A percentile compares a stretch with the other conserved stretches of the same genome.
Conservation (phyloP, 2,797 vertebrate genomes). For the Tinamus major region DNA sequence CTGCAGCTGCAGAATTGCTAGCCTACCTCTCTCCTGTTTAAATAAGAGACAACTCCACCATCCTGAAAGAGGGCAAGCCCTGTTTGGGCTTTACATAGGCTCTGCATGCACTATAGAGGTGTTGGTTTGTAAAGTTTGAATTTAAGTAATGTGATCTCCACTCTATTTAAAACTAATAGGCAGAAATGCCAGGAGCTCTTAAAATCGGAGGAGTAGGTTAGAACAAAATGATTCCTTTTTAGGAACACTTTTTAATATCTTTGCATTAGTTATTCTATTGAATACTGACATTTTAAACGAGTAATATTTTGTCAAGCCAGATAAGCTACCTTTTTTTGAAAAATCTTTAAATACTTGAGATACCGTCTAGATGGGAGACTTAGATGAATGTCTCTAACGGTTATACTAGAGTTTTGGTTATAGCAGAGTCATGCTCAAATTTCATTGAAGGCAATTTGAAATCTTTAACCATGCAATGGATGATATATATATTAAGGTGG, state of each 20-base stretch:
- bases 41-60: not conserved
- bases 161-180: not conserved
- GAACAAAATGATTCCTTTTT: not conserved
- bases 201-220: not conserved
- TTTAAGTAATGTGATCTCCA: not conserved
- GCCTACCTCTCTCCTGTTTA: accelerated
- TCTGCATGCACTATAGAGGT: not conserved
- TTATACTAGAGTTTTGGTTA: not conserved
- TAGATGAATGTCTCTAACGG: not conserved
- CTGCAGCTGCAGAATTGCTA: accelerated
- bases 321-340: not conserved
- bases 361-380: not conserved
- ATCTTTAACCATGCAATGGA: not conserved
- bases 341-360: not conserved
- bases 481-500: not conserved
- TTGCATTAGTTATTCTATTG: not conserved
- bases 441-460: not conserved
- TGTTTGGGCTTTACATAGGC: not conserved
- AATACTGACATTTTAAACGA: not conserved
- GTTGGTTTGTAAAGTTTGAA: not conserved
- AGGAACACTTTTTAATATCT: not conserved
- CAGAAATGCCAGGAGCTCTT: not conserved
- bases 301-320: not conserved
- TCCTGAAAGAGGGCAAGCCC: not conserved
- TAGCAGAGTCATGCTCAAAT: not conserved